Evolutionary conservation across 2,113 vertebrate genomes (phyloP).

Genomic region (Caracal caracal): DNA sequence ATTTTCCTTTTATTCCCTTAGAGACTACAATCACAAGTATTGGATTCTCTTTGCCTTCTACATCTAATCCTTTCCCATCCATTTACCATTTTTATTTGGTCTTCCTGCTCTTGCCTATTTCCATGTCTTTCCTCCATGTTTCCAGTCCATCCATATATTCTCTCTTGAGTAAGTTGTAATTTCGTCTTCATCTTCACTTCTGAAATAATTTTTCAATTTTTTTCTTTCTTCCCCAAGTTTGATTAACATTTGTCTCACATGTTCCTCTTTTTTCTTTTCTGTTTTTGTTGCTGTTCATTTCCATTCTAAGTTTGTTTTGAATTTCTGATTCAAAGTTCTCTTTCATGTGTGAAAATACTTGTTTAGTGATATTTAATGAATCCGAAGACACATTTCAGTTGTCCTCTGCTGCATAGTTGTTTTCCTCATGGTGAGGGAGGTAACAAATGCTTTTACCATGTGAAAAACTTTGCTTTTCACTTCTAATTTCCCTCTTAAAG

Average conservation of each 20-base stretch:
- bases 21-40: neutral
- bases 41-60: neutral
- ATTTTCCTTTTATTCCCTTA: neutral
- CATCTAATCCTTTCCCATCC: neutral
- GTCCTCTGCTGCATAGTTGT: neutral
- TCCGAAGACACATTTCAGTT: neutral
- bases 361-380: neutral
- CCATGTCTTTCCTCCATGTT: neutral
- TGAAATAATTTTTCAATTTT: neutral
- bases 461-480: slow-evolving; percentile 38
- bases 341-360: neutral
- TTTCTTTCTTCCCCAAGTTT: neutral
- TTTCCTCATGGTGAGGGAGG: neutral
- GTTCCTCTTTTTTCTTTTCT: neutral
- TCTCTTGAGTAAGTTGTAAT: neutral
- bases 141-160: neutral
- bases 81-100: neutral
- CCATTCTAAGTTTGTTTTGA: neutral
- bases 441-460: neutral
- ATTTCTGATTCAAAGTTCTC: slow-evolving; percentile 30
- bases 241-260: neutral
- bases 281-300: neutral
- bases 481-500: slow-evolving; percentile 53
- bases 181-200: neutral
- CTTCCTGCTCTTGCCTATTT: neutral